Evolutionary conservation across 2,113 vertebrate species (phyloP).

Genomic region (Tupaia tana): DNA sequence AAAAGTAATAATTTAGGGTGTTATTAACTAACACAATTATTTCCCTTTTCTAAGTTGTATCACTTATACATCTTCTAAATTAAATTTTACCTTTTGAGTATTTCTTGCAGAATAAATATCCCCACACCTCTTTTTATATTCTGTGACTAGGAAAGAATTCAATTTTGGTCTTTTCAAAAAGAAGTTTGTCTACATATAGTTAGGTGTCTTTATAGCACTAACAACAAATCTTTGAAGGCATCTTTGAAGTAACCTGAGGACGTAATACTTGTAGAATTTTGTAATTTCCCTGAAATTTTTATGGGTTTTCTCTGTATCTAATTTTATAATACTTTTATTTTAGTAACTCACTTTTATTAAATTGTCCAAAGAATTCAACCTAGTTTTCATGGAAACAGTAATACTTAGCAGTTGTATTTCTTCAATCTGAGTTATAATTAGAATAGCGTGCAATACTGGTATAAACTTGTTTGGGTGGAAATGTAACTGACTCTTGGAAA

Average conservation of each 20-base stretch:
- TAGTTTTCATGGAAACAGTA: neutral
- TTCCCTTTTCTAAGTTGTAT: neutral
- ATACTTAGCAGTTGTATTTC: neutral
- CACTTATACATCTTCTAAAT: neutral
- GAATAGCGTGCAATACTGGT: neutral
- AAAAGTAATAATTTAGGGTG: neutral
- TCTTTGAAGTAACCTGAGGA: neutral
- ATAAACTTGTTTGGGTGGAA: conserved; percentile 10
- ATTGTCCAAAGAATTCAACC: neutral
- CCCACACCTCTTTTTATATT: neutral
- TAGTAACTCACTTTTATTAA: neutral
- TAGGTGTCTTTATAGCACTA: neutral
- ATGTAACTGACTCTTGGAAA: neutral
- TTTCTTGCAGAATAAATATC: neutral
- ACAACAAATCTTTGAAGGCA: neutral
- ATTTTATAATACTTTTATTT: conserved; percentile 34
- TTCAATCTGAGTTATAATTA: neutral
- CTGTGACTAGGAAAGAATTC: neutral
- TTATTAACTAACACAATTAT: neutral
- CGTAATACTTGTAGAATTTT: neutral
- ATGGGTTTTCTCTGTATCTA: neutral
- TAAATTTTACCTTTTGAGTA: neutral
- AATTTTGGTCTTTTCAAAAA: neutral
- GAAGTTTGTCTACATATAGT: neutral
- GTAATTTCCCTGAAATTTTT: neutral